Percentiles rank a stretch among this genome's conserved stretches.
Evolutionary conservation across 2,888 invertebrate species (phyloP).

Genomic region (Spodoptera littoralis): DNA sequence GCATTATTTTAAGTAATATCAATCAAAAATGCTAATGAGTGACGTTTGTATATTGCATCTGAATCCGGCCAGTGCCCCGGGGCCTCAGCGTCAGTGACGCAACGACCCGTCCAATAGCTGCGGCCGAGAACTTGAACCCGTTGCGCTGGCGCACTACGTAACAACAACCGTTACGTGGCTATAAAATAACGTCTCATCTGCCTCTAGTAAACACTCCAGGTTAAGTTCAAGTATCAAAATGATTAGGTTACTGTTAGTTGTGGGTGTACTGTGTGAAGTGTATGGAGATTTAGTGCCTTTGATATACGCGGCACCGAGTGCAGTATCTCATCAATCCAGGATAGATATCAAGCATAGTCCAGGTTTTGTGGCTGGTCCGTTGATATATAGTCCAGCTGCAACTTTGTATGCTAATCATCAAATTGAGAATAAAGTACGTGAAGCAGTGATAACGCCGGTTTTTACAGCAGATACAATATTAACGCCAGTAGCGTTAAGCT

Average conservation of each 20-base stretch:
- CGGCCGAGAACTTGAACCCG: conserved; percentile 84
- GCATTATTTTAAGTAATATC: conserved; percentile 37
- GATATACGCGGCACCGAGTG: conserved; percentile 84
- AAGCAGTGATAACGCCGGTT: conserved; percentile 62
- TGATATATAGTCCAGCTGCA: conserved; percentile 72
- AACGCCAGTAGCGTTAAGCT: conserved; percentile 75
- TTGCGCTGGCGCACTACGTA: conserved; percentile 66
- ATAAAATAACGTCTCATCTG: conserved; percentile 77
- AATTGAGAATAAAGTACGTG: conserved; percentile 54
- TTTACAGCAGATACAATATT: conserved; percentile 67
- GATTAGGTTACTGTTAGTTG: conserved; percentile 69
- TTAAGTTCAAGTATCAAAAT: conserved; percentile 67
- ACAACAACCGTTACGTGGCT: conserved; percentile 80
- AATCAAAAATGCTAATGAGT: conserved; percentile 55
- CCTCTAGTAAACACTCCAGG: conserved; percentile 60
- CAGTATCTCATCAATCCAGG: conserved; percentile 88
- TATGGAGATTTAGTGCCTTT: conserved; percentile 71
- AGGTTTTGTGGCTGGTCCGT: conserved; percentile 65
- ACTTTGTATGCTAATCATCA: conserved; percentile 61
- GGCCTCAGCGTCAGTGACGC: conserved; percentile 70
- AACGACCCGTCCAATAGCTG: conserved; percentile 68
- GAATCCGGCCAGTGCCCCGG: conserved; percentile 78
- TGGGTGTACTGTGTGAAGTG: conserved; percentile 62
- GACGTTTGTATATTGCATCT: conserved; percentile 67
- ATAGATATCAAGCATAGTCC: conserved; percentile 82